Evolutionary conservation across 2,888 invertebrate species (phyloP).

Genomic region (Sphaerophoria rueppellii): DNA sequence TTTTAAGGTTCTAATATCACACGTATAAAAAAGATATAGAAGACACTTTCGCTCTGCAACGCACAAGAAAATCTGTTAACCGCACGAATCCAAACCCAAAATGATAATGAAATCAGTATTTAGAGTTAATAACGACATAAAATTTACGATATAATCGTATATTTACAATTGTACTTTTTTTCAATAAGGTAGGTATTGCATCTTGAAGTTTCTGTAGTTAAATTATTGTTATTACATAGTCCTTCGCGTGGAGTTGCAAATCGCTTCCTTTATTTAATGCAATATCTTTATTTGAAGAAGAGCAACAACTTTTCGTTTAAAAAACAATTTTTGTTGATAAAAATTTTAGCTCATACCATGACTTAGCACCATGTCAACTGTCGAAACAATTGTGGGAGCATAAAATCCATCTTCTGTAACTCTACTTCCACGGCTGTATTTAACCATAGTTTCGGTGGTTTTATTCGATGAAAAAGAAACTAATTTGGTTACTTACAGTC

Average conservation of each 20-base stretch:
- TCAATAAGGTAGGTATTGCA: neutral
- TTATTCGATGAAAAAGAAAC: neutral
- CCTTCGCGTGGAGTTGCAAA: neutral
- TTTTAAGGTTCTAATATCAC: neutral
- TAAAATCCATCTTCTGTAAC: neutral
- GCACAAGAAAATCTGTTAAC: neutral
- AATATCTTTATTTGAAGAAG: too few relatives aligned
- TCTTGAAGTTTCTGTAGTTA: neutral
- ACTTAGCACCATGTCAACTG: too few relatives aligned
- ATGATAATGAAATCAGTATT: neutral
- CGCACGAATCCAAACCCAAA: neutral
- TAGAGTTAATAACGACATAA: neutral
- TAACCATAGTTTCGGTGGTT: neutral
- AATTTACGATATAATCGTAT: neutral
- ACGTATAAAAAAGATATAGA: neutral
- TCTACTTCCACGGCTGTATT: neutral
- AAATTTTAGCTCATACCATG: too few relatives aligned
- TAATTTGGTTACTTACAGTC: constrained; percentile 13
- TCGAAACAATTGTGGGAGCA: neutral
- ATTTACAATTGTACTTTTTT: neutral
- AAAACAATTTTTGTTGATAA: too few relatives aligned
- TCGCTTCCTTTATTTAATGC: neutral
- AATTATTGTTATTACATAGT: neutral
- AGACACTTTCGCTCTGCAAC: neutral
- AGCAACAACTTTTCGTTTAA: too few relatives aligned